Conservation (phyloP, 2,797 vertebrate genomes). For the Fistularia tabacaria region DNA sequence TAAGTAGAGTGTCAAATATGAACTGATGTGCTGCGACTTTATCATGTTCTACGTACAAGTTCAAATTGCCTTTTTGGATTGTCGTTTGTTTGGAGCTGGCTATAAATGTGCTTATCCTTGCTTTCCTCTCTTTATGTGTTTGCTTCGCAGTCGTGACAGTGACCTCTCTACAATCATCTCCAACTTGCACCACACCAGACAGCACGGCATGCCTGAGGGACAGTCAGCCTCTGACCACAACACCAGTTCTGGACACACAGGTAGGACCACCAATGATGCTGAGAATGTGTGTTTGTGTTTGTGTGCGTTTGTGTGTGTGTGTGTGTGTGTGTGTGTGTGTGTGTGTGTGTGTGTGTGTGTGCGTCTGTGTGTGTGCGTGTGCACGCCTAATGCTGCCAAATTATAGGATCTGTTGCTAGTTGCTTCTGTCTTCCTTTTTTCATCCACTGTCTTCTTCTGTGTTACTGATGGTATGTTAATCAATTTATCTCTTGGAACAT, state of each 20-base stretch:
- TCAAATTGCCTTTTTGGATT: constrained; percentile 16
- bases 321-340: not conserved
- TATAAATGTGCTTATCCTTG: constrained; percentile 27
- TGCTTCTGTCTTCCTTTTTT: not conserved
- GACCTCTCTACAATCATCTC: constrained; percentile 94
- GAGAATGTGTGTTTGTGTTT: not conserved
- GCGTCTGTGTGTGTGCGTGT: not conserved
- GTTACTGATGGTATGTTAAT: constrained; percentile 17
- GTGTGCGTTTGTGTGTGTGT: not conserved
- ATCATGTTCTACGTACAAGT: not conserved
- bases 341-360: not conserved
- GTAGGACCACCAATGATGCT: constrained; percentile 71
- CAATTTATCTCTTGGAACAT: constrained; percentile 21
- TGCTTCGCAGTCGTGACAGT: constrained; percentile 83
- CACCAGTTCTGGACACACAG: constrained; percentile 83
- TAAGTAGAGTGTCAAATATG: constrained; percentile 32
- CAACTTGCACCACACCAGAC: constrained; percentile 90
- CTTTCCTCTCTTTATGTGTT: constrained; percentile 28
- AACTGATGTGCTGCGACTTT: constrained; percentile 19
- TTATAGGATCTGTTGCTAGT: constrained; percentile 1
- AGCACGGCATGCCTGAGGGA: constrained; percentile 93
- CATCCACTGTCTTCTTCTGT: constrained; percentile 8
- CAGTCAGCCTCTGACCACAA: constrained; percentile 87
- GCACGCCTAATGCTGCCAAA: not conserved
- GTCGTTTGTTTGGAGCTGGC: constrained; percentile 25